Evolutionary conservation across 2,113 vertebrate species (phyloP), one percentile per base, ranked within the genome.

Genomic region (Pavo muticus): DNA sequence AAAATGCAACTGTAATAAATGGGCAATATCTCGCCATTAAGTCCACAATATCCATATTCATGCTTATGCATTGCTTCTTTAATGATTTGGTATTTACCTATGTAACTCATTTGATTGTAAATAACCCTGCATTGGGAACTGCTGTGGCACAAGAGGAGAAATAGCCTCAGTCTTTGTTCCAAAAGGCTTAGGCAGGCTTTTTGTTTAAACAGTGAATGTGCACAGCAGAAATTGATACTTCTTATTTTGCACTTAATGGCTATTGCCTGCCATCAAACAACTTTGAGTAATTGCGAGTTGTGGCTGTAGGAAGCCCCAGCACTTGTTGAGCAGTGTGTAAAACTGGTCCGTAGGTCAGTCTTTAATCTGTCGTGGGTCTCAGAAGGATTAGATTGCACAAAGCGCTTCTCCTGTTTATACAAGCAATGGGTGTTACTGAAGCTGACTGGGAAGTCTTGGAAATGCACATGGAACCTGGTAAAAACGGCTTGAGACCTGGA

Each of bases 1-100:
- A 91, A 94, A 96, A 96, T 88, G 76, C 79, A 67, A 7, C 95
- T 88, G 90, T 97, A 96, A 97, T 94, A 90, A 97, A 97, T 44
- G 24, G 91, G 91, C 95, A 80, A 91, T 82, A 57, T 77, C 78
- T 65, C 86, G 83, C 91, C 94, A 87, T 94, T 97, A 97, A 95
- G 75, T 89, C 93, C 94, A 84, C 79, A 89, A 84, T 88, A 93
- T 96, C 93, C 92, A 83, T 94, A 91, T 97, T 94, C 92, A 81
- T 94, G 90, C 42, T 89, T 92, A 29, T 11, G 71, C 63, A 9
- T 77, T 74, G 80, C 88, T 91, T 81, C 73, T 76, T 88, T 82
- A 84, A 70, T 90, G 87, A 84, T 94, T 45, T 78, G 84, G 76
- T 88, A 80, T 92, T 91, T 96, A 84, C 91, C 90, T 91, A 2